Conservation (phyloP, 1,140 invertebrate species). For the Leptinotarsa lineolata region DNA sequence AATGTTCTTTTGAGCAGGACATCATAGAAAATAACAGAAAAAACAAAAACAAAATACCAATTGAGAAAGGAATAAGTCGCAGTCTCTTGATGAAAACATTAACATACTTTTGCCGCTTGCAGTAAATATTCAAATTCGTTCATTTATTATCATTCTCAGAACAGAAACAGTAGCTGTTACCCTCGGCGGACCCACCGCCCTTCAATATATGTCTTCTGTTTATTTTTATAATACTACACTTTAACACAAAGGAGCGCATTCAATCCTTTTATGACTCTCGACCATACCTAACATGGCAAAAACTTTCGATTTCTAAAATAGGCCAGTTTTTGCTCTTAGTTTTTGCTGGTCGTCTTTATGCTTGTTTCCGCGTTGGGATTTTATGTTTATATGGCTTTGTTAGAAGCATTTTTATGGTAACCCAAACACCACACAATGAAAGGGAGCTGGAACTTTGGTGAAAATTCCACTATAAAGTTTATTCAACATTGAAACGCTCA, state of each 20-base stretch:
- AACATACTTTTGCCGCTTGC: background rate
- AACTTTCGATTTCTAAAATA: conserved; percentile 25
- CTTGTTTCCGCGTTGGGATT: conserved; percentile 2
- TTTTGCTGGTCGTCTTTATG: conserved; percentile 14
- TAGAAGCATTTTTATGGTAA: background rate
- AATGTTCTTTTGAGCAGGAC: too few relatives aligned
- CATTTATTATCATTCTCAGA: conserved; percentile 22
- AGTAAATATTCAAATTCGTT: conserved; percentile 11
- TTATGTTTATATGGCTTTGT: conserved; percentile 15
- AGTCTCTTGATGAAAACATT: too few relatives aligned
- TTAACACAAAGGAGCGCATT: conserved; percentile 7
- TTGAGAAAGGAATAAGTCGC: too few relatives aligned
- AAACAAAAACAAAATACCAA: too few relatives aligned
- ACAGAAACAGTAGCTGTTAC: conserved; percentile 19
- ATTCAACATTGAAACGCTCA: too few relatives aligned
- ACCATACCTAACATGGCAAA: conserved; percentile 20
- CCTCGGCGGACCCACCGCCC: background rate
- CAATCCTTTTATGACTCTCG: conserved; percentile 19
- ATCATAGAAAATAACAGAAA: too few relatives aligned
- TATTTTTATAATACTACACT: conserved; percentile 20
- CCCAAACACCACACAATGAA: conserved; percentile 14
- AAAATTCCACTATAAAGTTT: too few relatives aligned
- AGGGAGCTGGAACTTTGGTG: background rate
- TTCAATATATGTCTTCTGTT: background rate
- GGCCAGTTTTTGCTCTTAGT: conserved; percentile 15